These are phyloP conservation scores for Lytechinus variegatus DNA, from an alignment of 35 echinoderm and acorn worm species.

Conservation along the genomic window DNA sequence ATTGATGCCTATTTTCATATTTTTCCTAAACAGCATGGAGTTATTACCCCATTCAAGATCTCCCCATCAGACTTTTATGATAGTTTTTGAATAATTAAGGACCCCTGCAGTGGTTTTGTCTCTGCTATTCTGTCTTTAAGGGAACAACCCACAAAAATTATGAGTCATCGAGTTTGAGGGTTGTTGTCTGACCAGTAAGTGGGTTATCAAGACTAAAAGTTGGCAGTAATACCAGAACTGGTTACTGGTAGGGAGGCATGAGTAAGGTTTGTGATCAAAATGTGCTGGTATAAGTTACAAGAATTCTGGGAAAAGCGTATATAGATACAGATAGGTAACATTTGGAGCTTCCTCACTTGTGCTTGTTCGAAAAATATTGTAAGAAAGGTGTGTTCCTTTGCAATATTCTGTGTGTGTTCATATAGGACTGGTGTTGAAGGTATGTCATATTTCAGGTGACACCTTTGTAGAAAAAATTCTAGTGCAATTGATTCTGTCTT, in stretches of 20 bases:
- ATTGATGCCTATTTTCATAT: not conserved
- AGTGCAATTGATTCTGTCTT: no score
- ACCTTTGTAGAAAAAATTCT: no score
- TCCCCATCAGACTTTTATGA: not conserved
- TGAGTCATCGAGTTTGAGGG: not conserved
- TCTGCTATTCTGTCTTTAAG: not conserved
- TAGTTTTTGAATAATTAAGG: not conserved
- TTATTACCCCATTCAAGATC: not conserved
- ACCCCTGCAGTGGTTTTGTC: not conserved
- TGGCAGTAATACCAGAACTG: not conserved
- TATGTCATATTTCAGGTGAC: no score
- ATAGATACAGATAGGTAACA: no score
- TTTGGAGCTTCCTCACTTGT: no score
- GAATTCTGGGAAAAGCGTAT: no score
- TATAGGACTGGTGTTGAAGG: no score
- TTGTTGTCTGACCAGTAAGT: not conserved
- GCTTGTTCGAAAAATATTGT: no score
- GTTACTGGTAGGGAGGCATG: not conserved
- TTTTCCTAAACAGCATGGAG: not conserved
- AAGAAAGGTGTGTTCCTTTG: no score
- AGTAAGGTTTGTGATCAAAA: not conserved
- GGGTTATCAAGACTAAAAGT: not conserved
- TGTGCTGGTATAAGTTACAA: not conserved
- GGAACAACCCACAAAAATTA: not conserved
- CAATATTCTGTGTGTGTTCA: no score